Conservation (phyloP, 2,113 vertebrate species). For the Pangasianodon gigas region DNA sequence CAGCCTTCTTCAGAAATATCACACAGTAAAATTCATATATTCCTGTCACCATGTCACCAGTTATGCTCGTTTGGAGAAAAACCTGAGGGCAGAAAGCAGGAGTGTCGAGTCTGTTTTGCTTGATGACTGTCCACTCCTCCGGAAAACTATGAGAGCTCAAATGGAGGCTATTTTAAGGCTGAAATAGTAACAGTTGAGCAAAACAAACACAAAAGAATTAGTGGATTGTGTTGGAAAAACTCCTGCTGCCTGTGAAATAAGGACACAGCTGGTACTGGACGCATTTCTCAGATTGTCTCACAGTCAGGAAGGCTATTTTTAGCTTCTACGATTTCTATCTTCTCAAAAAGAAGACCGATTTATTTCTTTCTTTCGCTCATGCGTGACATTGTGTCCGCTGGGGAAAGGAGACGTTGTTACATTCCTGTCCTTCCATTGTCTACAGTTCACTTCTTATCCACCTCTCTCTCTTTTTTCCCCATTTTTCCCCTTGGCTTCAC, state of each 20-base stretch:
- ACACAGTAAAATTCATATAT: background rate
- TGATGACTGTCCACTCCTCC: background rate
- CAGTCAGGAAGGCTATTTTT: constrained; percentile 31
- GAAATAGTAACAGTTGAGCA: background rate
- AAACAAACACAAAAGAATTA: background rate
- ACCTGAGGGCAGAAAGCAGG: background rate
- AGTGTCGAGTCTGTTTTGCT: background rate
- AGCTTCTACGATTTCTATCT: constrained; percentile 16
- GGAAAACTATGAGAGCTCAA: background rate
- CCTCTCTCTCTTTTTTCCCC: background rate
- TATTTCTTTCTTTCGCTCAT: background rate
- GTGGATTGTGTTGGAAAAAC: background rate
- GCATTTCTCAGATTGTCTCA: constrained; percentile 29
- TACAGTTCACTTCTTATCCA: background rate
- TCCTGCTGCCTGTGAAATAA: constrained; percentile 33
- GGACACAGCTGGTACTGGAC: constrained; percentile 43
- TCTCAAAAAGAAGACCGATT: background rate
- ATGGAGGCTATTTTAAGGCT: background rate
- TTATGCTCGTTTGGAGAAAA: constrained; percentile 4
- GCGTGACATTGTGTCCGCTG: background rate
- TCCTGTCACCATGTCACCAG: background rate
- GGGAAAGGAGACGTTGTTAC: background rate
- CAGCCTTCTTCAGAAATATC: background rate
- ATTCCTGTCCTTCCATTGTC: background rate
- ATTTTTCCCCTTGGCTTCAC: background rate